phyloP scores from a whole-genome alignment of 2,797 vertebrate genomes.

The Arremon brunneinucha region DNA sequence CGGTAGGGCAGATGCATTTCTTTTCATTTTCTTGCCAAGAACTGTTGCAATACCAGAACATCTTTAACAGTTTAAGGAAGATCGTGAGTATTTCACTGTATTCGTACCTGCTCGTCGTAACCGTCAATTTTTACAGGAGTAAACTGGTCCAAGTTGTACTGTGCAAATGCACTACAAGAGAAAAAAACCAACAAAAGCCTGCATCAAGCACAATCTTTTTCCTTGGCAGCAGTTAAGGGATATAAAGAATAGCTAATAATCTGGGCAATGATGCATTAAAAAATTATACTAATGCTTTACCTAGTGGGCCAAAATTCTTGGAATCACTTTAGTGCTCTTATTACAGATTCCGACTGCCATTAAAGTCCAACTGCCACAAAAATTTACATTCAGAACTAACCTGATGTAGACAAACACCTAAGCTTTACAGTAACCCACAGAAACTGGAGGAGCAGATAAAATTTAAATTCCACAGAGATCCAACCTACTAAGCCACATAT shows the following conservation, averaged over 20 bases:
- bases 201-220: neutral
- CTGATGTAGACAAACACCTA: neutral
- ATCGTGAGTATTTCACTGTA: neutral
- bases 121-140: constrained; percentile 93
- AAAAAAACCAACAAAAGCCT: neutral
- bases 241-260: neutral
- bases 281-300: neutral
- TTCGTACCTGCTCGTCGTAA: constrained; percentile 90
- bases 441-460: neutral
- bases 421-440: neutral
- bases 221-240: neutral
- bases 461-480: neutral
- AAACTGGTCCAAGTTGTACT: constrained; percentile 98
- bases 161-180: constrained; percentile 90
- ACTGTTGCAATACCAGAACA: neutral
- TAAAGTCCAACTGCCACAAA: neutral
- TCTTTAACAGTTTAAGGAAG: neutral
- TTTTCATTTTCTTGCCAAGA: neutral
- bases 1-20: neutral
- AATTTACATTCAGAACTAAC: neutral
- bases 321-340: neutral
- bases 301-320: neutral
- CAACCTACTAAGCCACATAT: neutral
- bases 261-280: neutral
- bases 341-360: neutral